These are phyloP conservation scores for Stichodactyla mertensii DNA, from an alignment of 64 coral and sea anemone species.

Conservation along the genomic window DNA sequence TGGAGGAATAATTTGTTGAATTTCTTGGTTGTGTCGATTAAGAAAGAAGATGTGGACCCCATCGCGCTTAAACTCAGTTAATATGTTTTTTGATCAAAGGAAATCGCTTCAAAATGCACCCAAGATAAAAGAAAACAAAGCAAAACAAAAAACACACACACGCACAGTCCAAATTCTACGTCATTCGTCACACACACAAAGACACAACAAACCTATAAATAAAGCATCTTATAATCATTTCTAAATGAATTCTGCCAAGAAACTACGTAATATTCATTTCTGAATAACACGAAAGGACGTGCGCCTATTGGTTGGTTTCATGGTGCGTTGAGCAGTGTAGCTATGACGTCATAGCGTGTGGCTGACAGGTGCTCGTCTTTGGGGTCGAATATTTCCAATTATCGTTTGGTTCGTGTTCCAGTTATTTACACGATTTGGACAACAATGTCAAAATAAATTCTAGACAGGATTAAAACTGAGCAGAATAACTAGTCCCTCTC, in stretches of 20 bases:
- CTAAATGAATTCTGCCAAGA: no score
- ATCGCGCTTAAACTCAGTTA: no score
- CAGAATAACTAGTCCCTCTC: background rate
- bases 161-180: no score
- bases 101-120: no score
- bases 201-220: background rate
- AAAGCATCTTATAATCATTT: background rate
- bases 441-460: background rate
- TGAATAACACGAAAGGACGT: background rate
- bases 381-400: background rate
- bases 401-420: background rate
- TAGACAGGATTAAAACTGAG: background rate
- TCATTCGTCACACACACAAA: background rate
- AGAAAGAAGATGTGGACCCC: background rate
- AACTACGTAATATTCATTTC: background rate
- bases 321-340: background rate
- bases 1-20: background rate
- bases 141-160: no score
- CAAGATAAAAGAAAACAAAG: no score
- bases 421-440: slow-evolving; percentile 6
- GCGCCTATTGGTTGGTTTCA: background rate
- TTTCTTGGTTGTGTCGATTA: background rate
- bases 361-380: background rate
- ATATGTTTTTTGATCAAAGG: no score
- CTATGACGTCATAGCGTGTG: background rate